Evolutionary conservation across 2,888 invertebrate genomes (phyloP).

Genomic region (Epinotia bilunana): DNA sequence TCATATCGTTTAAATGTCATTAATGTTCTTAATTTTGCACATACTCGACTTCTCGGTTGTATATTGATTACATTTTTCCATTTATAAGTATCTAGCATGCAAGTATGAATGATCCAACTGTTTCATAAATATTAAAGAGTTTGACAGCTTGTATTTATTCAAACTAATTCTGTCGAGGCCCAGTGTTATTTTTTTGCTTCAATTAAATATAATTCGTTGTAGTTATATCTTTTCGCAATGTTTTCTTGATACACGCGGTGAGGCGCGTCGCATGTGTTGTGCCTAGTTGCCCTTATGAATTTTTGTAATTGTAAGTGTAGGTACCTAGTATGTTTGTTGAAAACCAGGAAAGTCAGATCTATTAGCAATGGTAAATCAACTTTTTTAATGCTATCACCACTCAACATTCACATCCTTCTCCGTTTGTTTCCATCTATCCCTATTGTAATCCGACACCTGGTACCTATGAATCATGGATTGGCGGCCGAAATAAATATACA

Average conservation of each 20-base stretch:
- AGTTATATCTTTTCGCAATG: too few relatives aligned
- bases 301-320: too few relatives aligned
- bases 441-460: slow-evolving; percentile 43
- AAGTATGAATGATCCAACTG: neutral
- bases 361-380: neutral
- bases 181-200: neutral
- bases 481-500: slow-evolving; percentile 60
- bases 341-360: neutral
- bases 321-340: neutral
- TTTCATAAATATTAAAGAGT: neutral
- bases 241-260: too few relatives aligned
- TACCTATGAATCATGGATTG: slow-evolving; percentile 62
- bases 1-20: too few relatives aligned
- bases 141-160: slow-evolving; percentile 9
- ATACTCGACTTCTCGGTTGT: slow-evolving; percentile 22
- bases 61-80: slow-evolving; percentile 54
- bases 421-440: slow-evolving; percentile 14
- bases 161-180: neutral
- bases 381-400: slow-evolving; percentile 8
- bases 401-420: slow-evolving; percentile 30
- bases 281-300: too few relatives aligned
- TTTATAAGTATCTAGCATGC: neutral
- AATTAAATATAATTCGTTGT: neutral
- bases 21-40: too few relatives aligned
- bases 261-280: too few relatives aligned